phyloP scores from a whole-genome alignment of 2,888 invertebrate genomes.

The Drosophila neotestacea region DNA sequence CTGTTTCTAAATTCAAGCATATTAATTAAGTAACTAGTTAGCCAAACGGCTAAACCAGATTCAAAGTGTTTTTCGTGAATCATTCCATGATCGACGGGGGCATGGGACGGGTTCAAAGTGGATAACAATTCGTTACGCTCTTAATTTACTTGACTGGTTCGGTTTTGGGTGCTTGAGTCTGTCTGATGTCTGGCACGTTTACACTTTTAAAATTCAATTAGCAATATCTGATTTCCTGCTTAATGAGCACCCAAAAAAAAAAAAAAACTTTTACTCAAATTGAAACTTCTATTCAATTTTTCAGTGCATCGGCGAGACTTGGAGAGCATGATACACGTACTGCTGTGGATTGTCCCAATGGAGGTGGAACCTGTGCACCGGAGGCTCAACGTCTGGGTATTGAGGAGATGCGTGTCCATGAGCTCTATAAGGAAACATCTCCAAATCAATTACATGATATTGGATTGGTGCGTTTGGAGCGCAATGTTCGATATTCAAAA shows the following conservation, averaged over 20 bases:
- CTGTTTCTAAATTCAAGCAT: slow-evolving; percentile 44
- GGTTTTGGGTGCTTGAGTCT: slow-evolving; percentile 18
- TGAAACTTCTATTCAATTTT: slow-evolving; percentile 27
- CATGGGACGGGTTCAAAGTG: slow-evolving; percentile 46
- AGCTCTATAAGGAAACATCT: slow-evolving; percentile 87
- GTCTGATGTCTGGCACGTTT: slow-evolving; percentile 37
- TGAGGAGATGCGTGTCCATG: slow-evolving; percentile 88
- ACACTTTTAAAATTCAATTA: slow-evolving; percentile 68
- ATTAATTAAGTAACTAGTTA: slow-evolving; percentile 66
- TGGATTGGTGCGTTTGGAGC: slow-evolving; percentile 88
- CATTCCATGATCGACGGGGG: slow-evolving; percentile 32
- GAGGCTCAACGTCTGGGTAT: slow-evolving; percentile 87
- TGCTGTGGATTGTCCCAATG: slow-evolving; percentile 83
- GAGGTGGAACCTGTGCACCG: slow-evolving; percentile 85
- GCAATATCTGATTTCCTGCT: slow-evolving; percentile 51
- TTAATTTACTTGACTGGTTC: slow-evolving; percentile 42
- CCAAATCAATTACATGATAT: slow-evolving; percentile 89
- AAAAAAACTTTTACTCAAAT: slow-evolving; percentile 2
- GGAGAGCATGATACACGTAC: slow-evolving; percentile 83
- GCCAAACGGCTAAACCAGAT: slow-evolving; percentile 60
- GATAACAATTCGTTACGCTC: slow-evolving; percentile 58
- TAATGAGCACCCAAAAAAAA: slow-evolving; percentile 25
- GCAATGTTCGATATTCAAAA: slow-evolving; percentile 86
- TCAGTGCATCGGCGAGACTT: slow-evolving; percentile 77
- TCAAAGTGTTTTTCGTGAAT: slow-evolving; percentile 56